Conservation (phyloP, 1,140 invertebrate species). For the Listronotus bonariensis region DNA sequence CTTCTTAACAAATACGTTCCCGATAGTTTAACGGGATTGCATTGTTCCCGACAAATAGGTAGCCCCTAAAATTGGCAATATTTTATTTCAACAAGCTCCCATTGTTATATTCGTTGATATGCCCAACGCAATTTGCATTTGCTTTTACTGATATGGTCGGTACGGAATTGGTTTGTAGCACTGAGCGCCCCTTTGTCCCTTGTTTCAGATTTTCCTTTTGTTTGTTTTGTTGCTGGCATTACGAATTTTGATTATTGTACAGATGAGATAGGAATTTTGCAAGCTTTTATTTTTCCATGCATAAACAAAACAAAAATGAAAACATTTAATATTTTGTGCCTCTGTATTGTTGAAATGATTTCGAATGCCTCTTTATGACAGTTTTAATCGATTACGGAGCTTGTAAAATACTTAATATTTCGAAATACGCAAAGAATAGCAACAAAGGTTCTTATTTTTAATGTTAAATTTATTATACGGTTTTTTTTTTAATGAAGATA, state of each 20-base stretch:
- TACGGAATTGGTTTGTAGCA: slow-evolving; percentile 33
- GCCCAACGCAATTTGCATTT: slow-evolving; percentile 37
- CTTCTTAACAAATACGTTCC: slow-evolving; percentile 34
- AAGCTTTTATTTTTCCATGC: slow-evolving; percentile 8
- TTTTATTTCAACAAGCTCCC: slow-evolving; percentile 29
- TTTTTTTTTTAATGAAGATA: too few relatives aligned
- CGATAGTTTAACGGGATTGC: slow-evolving; percentile 29
- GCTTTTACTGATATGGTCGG: slow-evolving; percentile 35
- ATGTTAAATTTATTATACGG: too few relatives aligned
- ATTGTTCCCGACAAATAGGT: slow-evolving; percentile 29
- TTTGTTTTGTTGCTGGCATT: slow-evolving; percentile 25
- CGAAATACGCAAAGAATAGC: too few relatives aligned
- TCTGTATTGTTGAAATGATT: too few relatives aligned
- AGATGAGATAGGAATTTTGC: slow-evolving; percentile 17
- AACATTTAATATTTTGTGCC: background rate
- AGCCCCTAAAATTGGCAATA: slow-evolving; percentile 36
- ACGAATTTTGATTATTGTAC: slow-evolving; percentile 23
- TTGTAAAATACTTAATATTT: too few relatives aligned
- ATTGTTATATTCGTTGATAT: slow-evolving; percentile 27
- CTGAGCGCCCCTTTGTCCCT: slow-evolving; percentile 25
- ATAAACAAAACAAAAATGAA: slow-evolving; percentile 1
- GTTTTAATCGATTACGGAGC: too few relatives aligned
- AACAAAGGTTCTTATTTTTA: too few relatives aligned
- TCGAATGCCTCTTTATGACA: too few relatives aligned
- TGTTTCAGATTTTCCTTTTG: slow-evolving; percentile 32